Evolutionary conservation across 2,113 vertebrate genomes (phyloP).

Genomic region (Copsychus sechellarum): DNA sequence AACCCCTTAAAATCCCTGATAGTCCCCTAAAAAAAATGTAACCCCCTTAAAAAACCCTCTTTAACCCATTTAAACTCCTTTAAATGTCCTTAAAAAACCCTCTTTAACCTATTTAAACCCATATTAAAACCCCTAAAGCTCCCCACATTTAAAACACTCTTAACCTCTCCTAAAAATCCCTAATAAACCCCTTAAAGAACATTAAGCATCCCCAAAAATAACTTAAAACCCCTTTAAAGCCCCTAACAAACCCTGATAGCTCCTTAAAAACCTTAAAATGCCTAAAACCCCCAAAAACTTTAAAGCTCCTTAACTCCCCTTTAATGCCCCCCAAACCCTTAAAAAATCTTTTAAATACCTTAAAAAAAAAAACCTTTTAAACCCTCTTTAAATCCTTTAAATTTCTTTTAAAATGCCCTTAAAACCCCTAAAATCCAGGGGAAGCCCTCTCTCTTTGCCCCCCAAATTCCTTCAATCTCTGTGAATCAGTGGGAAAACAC

Average conservation of each 20-base stretch:
- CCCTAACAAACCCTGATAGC: too few species aligned
- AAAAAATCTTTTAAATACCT: not conserved
- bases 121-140: not conserved
- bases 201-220: not conserved
- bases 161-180: not conserved
- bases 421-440: not conserved
- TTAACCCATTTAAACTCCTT: not conserved
- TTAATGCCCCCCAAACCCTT: not conserved
- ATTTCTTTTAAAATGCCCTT: not conserved
- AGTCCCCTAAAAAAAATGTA: not conserved
- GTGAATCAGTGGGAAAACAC: not conserved
- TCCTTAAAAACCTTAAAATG: not conserved
- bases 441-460: fast-evolving
- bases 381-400: not conserved
- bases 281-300: not conserved
- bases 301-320: not conserved
- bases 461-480: not conserved
- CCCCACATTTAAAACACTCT: not conserved
- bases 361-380: not conserved
- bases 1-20: not conserved
- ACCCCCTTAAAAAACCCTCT: not conserved
- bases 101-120: not conserved
- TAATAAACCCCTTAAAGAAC: not conserved
- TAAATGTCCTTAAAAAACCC: not conserved
- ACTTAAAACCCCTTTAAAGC: not conserved